These are phyloP conservation scores for Druon quercuslanigerum DNA, from an alignment of 1,140 invertebrate species.

Conservation along the genomic window DNA sequence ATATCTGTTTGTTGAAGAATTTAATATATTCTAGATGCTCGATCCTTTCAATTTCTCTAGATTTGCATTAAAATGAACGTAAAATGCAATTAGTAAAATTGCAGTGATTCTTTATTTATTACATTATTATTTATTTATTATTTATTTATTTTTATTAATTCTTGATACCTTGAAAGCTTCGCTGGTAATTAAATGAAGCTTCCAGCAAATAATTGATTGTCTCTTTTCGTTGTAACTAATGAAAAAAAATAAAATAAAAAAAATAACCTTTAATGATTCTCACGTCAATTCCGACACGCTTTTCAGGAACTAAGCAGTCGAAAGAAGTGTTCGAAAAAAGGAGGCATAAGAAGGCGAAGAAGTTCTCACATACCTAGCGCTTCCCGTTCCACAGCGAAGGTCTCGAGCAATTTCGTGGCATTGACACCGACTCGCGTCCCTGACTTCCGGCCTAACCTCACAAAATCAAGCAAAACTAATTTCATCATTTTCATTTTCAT, in stretches of 20 bases:
- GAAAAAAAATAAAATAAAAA: no score
- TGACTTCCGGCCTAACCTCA: conserved; percentile 47
- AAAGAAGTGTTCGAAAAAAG: conserved; percentile 29
- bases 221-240: conserved; percentile 6
- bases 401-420: conserved; percentile 62
- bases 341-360: conserved; percentile 23
- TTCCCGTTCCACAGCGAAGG: conserved; percentile 58
- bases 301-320: conserved; percentile 24
- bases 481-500: conserved; percentile 32
- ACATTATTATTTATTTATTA: no score
- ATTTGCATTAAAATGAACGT: no score
- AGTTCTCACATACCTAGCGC: conserved; percentile 55
- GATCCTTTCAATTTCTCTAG: no score
- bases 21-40: no score
- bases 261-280: conserved; percentile 13
- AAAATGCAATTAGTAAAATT: no score
- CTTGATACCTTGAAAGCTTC: not conserved
- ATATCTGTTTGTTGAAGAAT: no score
- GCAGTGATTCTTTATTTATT: no score
- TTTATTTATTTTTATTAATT: no score
- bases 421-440: conserved; percentile 55
- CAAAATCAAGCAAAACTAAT: conserved; percentile 10
- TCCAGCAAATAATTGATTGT: not conserved
- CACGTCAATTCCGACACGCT: conserved; percentile 31
- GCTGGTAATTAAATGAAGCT: conserved; percentile 1